Evolutionary conservation across 2,888 invertebrate species (phyloP).

Genomic region (Amphimallon solstitiale): DNA sequence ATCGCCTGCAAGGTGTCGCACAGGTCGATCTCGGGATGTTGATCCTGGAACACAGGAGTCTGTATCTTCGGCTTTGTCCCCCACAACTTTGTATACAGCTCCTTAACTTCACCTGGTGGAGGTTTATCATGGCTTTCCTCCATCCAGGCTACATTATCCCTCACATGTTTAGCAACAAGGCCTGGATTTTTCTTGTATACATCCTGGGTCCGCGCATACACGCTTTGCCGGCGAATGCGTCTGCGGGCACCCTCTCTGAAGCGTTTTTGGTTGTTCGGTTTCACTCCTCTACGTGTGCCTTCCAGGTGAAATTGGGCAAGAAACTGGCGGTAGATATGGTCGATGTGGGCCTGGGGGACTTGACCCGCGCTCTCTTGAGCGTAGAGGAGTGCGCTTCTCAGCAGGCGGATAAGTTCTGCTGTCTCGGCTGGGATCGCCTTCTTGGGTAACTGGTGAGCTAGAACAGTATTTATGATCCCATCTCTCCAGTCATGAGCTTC

Average conservation of each 20-base stretch:
- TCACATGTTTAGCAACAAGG: slow-evolving; percentile 49
- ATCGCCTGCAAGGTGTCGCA: slow-evolving; percentile 36
- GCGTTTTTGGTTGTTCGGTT: slow-evolving; percentile 3
- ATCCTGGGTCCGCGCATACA: slow-evolving; percentile 53
- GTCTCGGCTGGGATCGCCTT: slow-evolving; percentile 18
- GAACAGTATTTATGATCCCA: slow-evolving; percentile 13
- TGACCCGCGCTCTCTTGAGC: slow-evolving; percentile 18
- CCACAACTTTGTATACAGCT: slow-evolving; percentile 50
- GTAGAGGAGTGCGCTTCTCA: slow-evolving; percentile 34
- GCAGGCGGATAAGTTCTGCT: slow-evolving; percentile 31
- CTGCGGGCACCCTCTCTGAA: slow-evolving; percentile 19
- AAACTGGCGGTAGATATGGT: slow-evolving; percentile 29
- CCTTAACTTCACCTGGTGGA: slow-evolving; percentile 37
- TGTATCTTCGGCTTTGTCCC: slow-evolving; percentile 45
- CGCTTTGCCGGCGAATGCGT: slow-evolving; percentile 42
- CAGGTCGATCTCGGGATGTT: not conserved
- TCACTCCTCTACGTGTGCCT: not conserved
- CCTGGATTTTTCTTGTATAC: slow-evolving; percentile 51
- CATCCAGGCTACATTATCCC: slow-evolving; percentile 45
- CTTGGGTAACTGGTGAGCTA: slow-evolving; percentile 7
- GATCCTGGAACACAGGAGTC: slow-evolving; percentile 39
- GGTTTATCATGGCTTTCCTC: slow-evolving; percentile 14
- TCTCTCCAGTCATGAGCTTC: not conserved
- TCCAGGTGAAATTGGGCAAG: slow-evolving; percentile 15
- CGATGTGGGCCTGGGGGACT: slow-evolving; percentile 39